These are phyloP conservation scores for Saguinus midas DNA, from an alignment of 2,113 vertebrate species.

Conservation along the genomic window DNA sequence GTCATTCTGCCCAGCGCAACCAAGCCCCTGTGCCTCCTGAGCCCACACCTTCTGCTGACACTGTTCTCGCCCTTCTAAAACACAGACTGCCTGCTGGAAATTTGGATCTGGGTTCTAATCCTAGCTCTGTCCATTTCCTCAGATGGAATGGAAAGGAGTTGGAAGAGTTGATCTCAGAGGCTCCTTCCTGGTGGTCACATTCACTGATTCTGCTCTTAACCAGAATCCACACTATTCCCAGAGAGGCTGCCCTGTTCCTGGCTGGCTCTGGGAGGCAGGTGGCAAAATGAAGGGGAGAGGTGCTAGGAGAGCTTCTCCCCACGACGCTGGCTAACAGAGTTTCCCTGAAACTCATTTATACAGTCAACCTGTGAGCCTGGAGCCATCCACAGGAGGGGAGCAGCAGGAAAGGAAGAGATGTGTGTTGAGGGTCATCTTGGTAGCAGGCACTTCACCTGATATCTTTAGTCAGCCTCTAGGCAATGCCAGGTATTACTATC, in stretches of 20 bases:
- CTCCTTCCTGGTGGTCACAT: background rate
- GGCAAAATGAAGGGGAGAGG: background rate
- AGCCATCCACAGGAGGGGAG: background rate
- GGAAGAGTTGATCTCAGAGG: too few relatives aligned
- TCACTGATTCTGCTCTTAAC: background rate
- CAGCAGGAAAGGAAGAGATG: background rate
- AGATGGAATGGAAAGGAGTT: background rate
- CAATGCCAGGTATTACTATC: background rate
- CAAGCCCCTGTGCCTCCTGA: rapidly evolving
- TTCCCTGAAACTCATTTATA: background rate
- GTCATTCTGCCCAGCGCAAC: background rate
- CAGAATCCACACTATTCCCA: background rate
- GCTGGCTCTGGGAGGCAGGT: background rate
- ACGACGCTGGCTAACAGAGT: background rate
- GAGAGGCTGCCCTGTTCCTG: background rate
- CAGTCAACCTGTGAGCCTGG: background rate
- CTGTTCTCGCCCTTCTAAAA: background rate
- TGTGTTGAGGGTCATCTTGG: background rate
- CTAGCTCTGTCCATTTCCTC: background rate
- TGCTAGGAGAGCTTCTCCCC: background rate
- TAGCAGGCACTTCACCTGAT: background rate
- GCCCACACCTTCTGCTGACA: background rate
- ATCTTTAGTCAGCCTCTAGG: background rate
- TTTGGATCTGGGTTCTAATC: background rate
- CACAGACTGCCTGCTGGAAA: background rate